These are phyloP conservation scores for Monodelphis domestica DNA, from an alignment of 2,797 vertebrate species.

Conservation along the genomic window DNA sequence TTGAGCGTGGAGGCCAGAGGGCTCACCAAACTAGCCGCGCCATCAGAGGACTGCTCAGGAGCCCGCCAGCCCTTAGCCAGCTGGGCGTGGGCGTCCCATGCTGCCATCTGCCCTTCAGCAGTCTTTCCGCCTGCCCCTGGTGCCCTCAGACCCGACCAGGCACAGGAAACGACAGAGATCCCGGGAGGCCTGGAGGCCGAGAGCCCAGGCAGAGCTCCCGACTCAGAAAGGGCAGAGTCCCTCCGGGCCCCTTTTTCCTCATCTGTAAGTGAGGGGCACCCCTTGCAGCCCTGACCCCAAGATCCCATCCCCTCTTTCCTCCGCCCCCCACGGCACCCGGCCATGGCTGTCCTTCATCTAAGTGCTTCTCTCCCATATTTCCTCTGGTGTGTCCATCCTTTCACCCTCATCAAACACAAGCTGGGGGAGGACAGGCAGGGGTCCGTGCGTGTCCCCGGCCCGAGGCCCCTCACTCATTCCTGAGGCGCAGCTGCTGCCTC, in stretches of 20 bases:
- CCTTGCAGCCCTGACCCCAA: rapidly evolving
- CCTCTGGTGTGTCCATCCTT: background rate
- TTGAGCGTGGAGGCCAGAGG: background rate
- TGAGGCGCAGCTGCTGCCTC: background rate
- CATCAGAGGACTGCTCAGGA: background rate
- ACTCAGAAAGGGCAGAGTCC: no score
- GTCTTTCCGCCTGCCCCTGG: background rate
- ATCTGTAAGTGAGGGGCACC: background rate
- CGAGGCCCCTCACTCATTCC: background rate
- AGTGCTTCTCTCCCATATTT: background rate
- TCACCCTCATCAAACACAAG: background rate
- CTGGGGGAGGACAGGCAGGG: no score
- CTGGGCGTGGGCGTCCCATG: background rate
- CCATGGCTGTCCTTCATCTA: background rate
- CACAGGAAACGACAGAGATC: no score
- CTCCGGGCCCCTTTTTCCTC: background rate
- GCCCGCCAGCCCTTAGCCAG: background rate
- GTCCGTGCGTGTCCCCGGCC: no score
- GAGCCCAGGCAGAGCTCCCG: no score
- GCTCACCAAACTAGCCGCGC: background rate
- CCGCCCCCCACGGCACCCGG: background rate
- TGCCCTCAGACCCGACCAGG: background rate
- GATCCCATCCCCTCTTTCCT: background rate
- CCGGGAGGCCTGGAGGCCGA: background rate
- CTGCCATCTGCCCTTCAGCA: background rate